Evolutionary conservation across 1,140 invertebrate genomes (phyloP).

Genomic region (Papilio glaucus): DNA sequence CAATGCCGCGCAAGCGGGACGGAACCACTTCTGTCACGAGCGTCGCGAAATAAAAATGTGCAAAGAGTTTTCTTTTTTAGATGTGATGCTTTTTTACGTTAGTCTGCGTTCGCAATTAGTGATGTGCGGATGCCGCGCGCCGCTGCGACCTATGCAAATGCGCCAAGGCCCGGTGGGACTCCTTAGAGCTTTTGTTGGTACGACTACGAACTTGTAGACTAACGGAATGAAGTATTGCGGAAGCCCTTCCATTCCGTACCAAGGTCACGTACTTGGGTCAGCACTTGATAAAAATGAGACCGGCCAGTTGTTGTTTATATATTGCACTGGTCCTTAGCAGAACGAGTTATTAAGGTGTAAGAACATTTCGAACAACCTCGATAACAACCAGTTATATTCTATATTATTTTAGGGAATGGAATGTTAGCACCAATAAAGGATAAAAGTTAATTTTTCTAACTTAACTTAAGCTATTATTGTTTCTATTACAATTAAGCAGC

Average conservation of each 20-base stretch:
- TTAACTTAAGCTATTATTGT: neutral
- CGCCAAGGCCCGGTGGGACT: slow-evolving; percentile 44
- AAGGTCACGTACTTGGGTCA: slow-evolving; percentile 56
- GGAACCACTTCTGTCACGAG: slow-evolving; percentile 70
- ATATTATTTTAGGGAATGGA: neutral
- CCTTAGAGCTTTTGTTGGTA: slow-evolving; percentile 57
- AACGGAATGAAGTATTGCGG: slow-evolving; percentile 52
- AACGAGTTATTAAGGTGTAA: slow-evolving; percentile 61
- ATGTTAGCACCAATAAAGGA: neutral
- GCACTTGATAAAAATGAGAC: slow-evolving; percentile 47
- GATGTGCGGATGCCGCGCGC: slow-evolving; percentile 74
- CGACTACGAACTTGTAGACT: slow-evolving; percentile 43
- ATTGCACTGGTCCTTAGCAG: slow-evolving; percentile 55
- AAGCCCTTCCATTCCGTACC: slow-evolving; percentile 51
- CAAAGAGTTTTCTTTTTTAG: slow-evolving; percentile 79
- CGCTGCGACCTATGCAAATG: slow-evolving; percentile 76
- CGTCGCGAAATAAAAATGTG: slow-evolving; percentile 80
- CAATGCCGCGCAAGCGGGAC: slow-evolving; percentile 77
- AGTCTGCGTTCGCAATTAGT: slow-evolving; percentile 83
- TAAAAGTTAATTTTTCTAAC: neutral
- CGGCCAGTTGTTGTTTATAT: slow-evolving; percentile 48
- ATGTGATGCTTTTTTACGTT: slow-evolving; percentile 82
- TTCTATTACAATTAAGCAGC: neutral
- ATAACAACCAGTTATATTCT: slow-evolving; percentile 36
- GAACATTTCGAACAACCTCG: slow-evolving; percentile 59